Base-by-base conservation (phyloP, 2,797 vertebrate genomes). In the Falco cherrug region DNA sequence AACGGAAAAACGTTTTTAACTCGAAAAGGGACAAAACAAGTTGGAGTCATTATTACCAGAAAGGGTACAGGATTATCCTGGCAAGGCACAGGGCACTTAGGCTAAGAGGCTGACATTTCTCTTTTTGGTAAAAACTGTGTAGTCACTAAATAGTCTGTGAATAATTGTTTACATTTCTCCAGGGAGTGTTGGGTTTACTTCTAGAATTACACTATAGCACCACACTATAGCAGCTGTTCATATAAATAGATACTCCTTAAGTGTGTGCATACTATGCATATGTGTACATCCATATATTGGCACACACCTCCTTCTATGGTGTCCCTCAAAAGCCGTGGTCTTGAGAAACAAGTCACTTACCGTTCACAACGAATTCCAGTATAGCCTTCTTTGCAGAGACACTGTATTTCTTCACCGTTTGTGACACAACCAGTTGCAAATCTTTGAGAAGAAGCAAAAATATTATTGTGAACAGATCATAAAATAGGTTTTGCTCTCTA, bases 351-450 rank as follows among this genome's bases (percentile, higher is more conserved):
- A 39, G 22, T 37, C 37, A 95, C 98, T 95, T 82, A 99, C 99
- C 97, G 99, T 95, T 99, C 99, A 91, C 99, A 99, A 39, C 89
- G 98, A 19, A 98, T 48, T 63, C 99, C 99, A 0, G 98, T 86
- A 96, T 99, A 99, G 48, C 99, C 99, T 9, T 97, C 96, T 97
- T 97, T 99, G 97, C 99, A 99, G 29, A 98, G 83, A 83, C 99
- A 99, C 93, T 98, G 97, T 67, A 99, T 88, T 35, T 97, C 96
- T 64, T 97, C 98, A 8, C 96, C 96, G 14, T 97, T 97, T 75
- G 99, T 98, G 64, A 95, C 97, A 96, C 99, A 99, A 76, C 98
- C 98, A 2, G 98, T 96, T 53, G 99, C 99, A 97, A 99, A 99
- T 89, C 99, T 99, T 97, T 37, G 86, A 75, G 84, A 84, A 71